A percentile compares a stretch with the other conserved stretches of the same genome.
phyloP scores from a whole-genome alignment of 2,797 vertebrate species.

The Poecilia velifera region DNA sequence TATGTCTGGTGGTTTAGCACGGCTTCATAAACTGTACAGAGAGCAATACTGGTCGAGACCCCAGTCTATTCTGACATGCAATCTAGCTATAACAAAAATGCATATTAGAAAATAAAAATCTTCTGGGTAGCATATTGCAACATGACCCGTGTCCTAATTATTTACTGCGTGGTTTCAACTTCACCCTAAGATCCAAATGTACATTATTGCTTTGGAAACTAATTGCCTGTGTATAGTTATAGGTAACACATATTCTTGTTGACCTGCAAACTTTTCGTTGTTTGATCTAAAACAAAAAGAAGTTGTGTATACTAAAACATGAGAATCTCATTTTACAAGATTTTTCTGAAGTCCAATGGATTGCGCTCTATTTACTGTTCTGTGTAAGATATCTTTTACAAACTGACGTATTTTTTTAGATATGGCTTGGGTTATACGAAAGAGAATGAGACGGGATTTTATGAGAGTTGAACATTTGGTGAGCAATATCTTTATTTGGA shows the following conservation, averaged over 20 bases:
- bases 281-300: conserved; percentile 60
- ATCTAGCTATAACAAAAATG: conserved; percentile 68
- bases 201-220: conserved; percentile 70
- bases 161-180: conserved; percentile 67
- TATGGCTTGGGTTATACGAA: conserved; percentile 83
- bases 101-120: conserved; percentile 75
- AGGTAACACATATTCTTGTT: conserved; percentile 68
- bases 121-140: conserved; percentile 73
- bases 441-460: conserved; percentile 83
- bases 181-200: conserved; percentile 67
- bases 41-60: conserved; percentile 68
- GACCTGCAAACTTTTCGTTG: conserved; percentile 66
- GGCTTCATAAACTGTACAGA: conserved; percentile 73
- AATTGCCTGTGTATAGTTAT: conserved; percentile 74
- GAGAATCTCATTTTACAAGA: conserved; percentile 69
- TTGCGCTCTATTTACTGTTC: conserved; percentile 81
- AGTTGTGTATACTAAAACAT: conserved; percentile 80
- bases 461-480: conserved; percentile 81
- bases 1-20: conserved; percentile 61
- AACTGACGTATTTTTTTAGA: conserved; percentile 88
- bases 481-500: conserved; percentile 80
- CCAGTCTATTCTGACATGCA: conserved; percentile 62
- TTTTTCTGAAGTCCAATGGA: conserved; percentile 72
- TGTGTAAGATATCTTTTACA: conserved; percentile 86
- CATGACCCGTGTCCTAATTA: conserved; percentile 74